Percentiles rank a stretch among this genome's conserved stretches.
These are phyloP conservation scores for Clarias platycephalus DNA, from an alignment of 2,797 vertebrate genomes.

Conservation along the genomic window DNA sequence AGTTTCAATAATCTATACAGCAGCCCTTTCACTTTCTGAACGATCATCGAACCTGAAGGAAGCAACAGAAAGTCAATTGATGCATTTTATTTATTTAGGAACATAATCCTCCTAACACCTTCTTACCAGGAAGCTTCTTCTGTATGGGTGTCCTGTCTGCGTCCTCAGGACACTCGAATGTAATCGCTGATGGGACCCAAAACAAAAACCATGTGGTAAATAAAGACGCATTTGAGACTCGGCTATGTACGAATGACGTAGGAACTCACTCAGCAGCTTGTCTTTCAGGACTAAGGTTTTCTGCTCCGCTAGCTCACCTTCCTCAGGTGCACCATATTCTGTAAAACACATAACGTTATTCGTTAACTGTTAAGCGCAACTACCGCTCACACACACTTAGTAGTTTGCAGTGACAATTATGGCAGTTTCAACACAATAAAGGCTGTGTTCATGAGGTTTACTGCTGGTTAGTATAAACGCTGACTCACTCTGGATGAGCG, in stretches of 20 bases:
- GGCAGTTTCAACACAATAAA: neutral
- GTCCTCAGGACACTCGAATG: constrained; percentile 82
- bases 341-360: neutral
- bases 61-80: neutral
- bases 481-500: constrained; percentile 83
- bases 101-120: neutral
- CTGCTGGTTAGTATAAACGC: neutral
- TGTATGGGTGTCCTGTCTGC: constrained; percentile 73
- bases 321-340: constrained; percentile 90
- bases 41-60: constrained; percentile 83
- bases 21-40: constrained; percentile 91
- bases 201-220: neutral
- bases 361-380: neutral
- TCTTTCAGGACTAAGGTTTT: constrained; percentile 83
- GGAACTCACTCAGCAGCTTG: constrained; percentile 86
- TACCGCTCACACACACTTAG: neutral
- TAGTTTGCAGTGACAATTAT: neutral
- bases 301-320: constrained; percentile 79
- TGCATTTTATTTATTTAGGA: neutral
- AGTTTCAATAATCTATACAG: constrained; percentile 85
- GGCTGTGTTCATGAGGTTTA: neutral
- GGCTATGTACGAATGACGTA: neutral
- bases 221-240: neutral
- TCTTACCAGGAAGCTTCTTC: constrained; percentile 89
- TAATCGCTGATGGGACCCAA: constrained; percentile 74